Percentiles rank a stretch among this genome's conserved stretches.
Evolutionary conservation across 2,113 vertebrate genomes (phyloP).

Genomic region (Tragelaphus scriptus): DNA sequence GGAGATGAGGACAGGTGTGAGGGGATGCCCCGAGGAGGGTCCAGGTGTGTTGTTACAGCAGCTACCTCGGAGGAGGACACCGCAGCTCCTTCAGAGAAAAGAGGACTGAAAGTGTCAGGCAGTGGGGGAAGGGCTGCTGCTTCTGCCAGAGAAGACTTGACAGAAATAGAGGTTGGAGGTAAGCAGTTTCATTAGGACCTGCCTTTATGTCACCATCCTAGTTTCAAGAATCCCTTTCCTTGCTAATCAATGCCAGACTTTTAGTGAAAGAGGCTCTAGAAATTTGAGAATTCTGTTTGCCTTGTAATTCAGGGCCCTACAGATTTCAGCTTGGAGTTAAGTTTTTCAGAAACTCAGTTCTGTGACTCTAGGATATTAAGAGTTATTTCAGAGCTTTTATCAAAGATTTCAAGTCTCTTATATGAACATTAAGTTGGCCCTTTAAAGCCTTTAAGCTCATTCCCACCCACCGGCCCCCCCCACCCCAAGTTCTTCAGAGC

Average conservation of each 20-base stretch:
- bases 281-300: not conserved
- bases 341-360: not conserved
- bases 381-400: not conserved
- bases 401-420: not conserved
- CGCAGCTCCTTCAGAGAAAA: not conserved
- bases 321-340: no score
- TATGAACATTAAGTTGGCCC: fast-evolving
- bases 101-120: not conserved
- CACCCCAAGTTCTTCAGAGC: not conserved
- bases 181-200: not conserved
- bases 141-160: not conserved
- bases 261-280: not conserved
- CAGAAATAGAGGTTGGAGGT: not conserved
- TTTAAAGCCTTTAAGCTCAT: not conserved
- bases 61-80: not conserved
- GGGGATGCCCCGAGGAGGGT: not conserved
- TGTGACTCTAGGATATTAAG: no score
- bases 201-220: not conserved
- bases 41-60: not conserved
- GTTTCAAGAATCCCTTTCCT: not conserved
- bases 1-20: not conserved
- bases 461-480: no score
- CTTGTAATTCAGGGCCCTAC: not conserved
- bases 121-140: not conserved
- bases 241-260: not conserved